Base-by-base conservation (phyloP, 2,797 vertebrate species). In the Synaphobranchus kaupii region DNA sequence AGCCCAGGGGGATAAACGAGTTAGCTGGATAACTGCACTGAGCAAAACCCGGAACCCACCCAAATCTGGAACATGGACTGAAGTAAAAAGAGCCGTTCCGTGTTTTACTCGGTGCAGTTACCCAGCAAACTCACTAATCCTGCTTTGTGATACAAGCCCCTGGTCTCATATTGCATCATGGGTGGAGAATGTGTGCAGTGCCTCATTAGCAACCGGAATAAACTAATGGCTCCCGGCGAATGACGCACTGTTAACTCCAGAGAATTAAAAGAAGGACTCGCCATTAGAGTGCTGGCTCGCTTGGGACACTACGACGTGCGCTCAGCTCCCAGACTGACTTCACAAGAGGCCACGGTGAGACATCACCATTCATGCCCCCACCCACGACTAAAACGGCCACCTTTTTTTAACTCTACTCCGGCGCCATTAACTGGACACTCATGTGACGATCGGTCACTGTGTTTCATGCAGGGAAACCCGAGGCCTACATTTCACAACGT, bases 181-280 rank as follows among this genome's bases (percentile, higher is more conserved):
- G 25, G 10, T 66, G 82, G 31, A 58, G 85, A 86, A 85, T 83
- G 85, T 48, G 71, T 54, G 73, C 25, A 6, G 78, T 54, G n/a
- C 28, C 82, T 58, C 66, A 48, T n/a, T 47, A 25, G 31, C 60
- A 39, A 50, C 60, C 76, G 22, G 39, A 44, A n/a, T 66, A 71
- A 50, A 34, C 28, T 73, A 73, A 73, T 73, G 68, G 31, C 31
- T 12, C 31, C 8, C 7, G 56, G 34, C 10, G 15, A 58, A 47
- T 66, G 85, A 87, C 8, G 83, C 76, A 85, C 50, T 8, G 48
- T 31, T 71, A 85, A 22, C 34, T 31, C 76, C 50, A 20, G 56
- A 34, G 76, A 85, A 83, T 44, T 50, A n/a, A 39, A 34, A 15
- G 2, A 71, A 13, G 63, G 25, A 39, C 48, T 73, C 15, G 1